These are phyloP conservation scores for Xiphorhynchus erythropygius DNA, from an alignment of 2,797 vertebrate species.

Conservation along the genomic window DNA sequence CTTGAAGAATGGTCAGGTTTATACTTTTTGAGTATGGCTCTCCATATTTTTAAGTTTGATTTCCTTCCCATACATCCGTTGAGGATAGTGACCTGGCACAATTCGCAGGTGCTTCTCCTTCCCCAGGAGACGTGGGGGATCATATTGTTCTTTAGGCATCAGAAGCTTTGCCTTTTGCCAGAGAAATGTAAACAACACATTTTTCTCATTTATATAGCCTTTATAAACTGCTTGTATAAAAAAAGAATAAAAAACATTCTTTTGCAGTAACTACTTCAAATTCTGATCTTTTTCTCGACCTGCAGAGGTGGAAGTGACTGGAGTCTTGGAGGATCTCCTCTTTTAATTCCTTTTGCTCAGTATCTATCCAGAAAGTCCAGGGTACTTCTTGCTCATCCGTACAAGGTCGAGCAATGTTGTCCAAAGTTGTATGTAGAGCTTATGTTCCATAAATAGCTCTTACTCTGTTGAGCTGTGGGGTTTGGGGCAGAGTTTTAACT, in stretches of 20 bases:
- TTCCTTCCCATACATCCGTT: not conserved
- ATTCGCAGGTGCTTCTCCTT: not conserved
- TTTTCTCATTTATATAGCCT: not conserved
- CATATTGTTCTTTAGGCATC: not conserved
- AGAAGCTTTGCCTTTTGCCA: not conserved
- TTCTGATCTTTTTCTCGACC: not conserved
- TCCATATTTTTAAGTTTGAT: not conserved
- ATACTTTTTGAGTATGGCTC: not conserved
- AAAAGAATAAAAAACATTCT: not conserved
- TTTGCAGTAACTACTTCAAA: not conserved
- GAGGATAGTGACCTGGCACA: not conserved
- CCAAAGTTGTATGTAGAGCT: not conserved
- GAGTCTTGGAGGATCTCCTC: not conserved
- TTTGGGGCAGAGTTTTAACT: not conserved
- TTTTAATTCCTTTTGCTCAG: not conserved
- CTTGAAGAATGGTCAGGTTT: not conserved
- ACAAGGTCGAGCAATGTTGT: not conserved
- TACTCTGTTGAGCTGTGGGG: not conserved
- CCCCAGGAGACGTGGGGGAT: not conserved
- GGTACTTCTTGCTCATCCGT: not conserved
- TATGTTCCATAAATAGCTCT: not conserved
- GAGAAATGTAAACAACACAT: not conserved
- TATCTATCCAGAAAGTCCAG: not conserved
- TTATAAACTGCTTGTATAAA: not conserved
- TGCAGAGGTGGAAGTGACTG: not conserved